phyloP scores from a whole-genome alignment of 1,140 invertebrate genomes.

The Drosophila tsacasi region DNA sequence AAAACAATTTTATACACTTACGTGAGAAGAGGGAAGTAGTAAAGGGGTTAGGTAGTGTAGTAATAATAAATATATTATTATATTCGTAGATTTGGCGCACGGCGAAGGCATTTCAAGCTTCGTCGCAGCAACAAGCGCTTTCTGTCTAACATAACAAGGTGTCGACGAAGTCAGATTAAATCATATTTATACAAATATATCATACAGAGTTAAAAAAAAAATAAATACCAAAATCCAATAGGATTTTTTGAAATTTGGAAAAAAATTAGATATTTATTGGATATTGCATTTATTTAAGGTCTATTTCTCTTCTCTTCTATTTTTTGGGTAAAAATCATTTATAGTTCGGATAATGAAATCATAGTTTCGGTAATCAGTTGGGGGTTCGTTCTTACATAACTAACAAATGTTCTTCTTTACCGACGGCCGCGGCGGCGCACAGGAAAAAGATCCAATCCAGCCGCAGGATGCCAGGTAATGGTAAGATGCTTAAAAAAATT shows the following conservation, averaged over 20 bases:
- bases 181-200: slow-evolving; percentile 51
- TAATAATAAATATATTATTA: slow-evolving; percentile 1
- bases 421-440: slow-evolving; percentile 13
- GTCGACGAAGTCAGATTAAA: slow-evolving; percentile 20
- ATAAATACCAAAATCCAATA: background rate
- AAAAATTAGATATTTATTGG: slow-evolving; percentile 23
- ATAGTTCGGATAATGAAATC: slow-evolving; percentile 29
- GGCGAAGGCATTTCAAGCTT: slow-evolving; percentile 66
- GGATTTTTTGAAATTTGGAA: slow-evolving; percentile 29
- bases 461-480: background rate
- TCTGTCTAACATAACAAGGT: slow-evolving; percentile 31
- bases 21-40: slow-evolving; percentile 31
- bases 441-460: slow-evolving; percentile 2
- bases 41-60: background rate
- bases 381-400: slow-evolving; percentile 48
- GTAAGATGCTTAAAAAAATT: slow-evolving; percentile 55
- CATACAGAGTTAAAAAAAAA: slow-evolving; percentile 41
- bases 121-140: slow-evolving; percentile 30
- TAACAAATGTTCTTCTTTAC: slow-evolving; percentile 53
- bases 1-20: slow-evolving; percentile 61
- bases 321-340: slow-evolving; percentile 24
- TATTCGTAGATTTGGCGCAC: slow-evolving; percentile 28
- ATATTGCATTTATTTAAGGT: slow-evolving; percentile 30
- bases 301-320: background rate
- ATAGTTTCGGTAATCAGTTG: slow-evolving; percentile 54